A percentile compares a stretch with the other conserved stretches of the same genome.
Evolutionary conservation across 2,888 invertebrate genomes (phyloP).

Genomic region (Drosophila nr. medialis): DNA sequence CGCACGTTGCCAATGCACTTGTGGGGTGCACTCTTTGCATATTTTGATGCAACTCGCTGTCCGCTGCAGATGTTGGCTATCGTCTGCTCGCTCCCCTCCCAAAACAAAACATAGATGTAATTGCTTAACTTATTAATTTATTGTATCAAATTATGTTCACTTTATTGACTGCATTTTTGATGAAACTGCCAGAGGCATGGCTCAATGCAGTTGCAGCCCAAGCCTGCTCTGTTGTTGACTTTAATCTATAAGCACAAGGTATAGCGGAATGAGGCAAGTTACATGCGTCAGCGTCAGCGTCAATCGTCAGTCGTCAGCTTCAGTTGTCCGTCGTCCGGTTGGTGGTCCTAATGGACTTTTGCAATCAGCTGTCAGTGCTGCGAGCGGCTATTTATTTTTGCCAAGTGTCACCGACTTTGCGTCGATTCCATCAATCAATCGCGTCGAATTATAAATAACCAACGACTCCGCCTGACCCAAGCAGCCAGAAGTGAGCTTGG

Average conservation of each 20-base stretch:
- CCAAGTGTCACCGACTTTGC: conserved; percentile 79
- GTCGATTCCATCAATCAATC: conserved; percentile 78
- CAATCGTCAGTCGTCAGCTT: conserved; percentile 1
- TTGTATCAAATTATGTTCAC: conserved; percentile 63
- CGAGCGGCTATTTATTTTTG: conserved; percentile 77
- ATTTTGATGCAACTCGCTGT: conserved; percentile 18
- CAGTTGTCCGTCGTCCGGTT: not conserved
- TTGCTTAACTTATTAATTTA: conserved; percentile 15
- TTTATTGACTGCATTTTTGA: conserved; percentile 78
- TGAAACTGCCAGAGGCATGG: conserved; percentile 46
- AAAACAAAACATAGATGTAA: conserved; percentile 8
- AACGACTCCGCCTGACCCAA: conserved; percentile 45
- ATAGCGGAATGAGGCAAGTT: conserved; percentile 4
- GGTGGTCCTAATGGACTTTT: conserved; percentile 74
- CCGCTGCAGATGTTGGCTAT: conserved; percentile 17
- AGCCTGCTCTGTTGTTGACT: conserved; percentile 13
- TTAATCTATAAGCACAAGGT: not conserved
- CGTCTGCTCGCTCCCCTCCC: not conserved
- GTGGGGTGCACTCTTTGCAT: not conserved
- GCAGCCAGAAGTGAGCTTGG: conserved; percentile 16
- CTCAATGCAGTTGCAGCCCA: conserved; percentile 42
- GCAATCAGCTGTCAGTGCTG: conserved; percentile 79
- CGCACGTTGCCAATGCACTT: not conserved
- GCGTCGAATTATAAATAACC: conserved; percentile 78
- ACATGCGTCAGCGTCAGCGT: conserved; percentile 33